Evolutionary conservation across 2,888 invertebrate species (phyloP).

Genomic region (Erynnis tages): DNA sequence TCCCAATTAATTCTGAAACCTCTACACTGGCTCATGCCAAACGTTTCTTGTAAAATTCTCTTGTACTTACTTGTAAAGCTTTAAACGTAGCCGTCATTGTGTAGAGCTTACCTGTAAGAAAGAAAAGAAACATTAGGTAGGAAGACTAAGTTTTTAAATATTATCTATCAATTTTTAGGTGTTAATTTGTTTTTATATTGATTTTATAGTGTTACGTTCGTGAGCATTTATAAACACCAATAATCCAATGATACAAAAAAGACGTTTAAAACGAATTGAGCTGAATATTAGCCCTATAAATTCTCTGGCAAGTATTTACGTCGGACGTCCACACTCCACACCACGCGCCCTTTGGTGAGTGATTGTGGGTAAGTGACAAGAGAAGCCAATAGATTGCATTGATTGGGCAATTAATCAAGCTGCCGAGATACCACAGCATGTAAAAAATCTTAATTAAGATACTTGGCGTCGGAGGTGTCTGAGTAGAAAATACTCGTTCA

Average conservation of each 20-base stretch:
- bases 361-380: slow-evolving; percentile 62
- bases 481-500: neutral
- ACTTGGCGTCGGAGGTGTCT: slow-evolving; percentile 7
- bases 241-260: slow-evolving; percentile 49
- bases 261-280: slow-evolving; percentile 52
- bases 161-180: no score
- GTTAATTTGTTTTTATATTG: no score
- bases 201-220: no score
- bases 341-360: slow-evolving; percentile 56
- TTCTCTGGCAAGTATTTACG: slow-evolving; percentile 56
- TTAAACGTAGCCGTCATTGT: neutral
- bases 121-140: neutral
- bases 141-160: no score
- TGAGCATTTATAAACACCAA: no score
- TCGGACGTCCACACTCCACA: slow-evolving; percentile 56
- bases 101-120: slow-evolving; percentile 24
- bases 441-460: slow-evolving; percentile 32
- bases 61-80: neutral
- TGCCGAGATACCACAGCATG: slow-evolving; percentile 14
- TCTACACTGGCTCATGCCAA: slow-evolving; percentile 1
- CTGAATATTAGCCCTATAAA: slow-evolving; percentile 74
- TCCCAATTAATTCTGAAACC: slow-evolving; percentile 8
- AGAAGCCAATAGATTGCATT: slow-evolving; percentile 65
- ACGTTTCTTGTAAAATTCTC: neutral
- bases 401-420: slow-evolving; percentile 73